Conservation (phyloP, 1,140 invertebrate species). For the Idris sp. region DNA sequence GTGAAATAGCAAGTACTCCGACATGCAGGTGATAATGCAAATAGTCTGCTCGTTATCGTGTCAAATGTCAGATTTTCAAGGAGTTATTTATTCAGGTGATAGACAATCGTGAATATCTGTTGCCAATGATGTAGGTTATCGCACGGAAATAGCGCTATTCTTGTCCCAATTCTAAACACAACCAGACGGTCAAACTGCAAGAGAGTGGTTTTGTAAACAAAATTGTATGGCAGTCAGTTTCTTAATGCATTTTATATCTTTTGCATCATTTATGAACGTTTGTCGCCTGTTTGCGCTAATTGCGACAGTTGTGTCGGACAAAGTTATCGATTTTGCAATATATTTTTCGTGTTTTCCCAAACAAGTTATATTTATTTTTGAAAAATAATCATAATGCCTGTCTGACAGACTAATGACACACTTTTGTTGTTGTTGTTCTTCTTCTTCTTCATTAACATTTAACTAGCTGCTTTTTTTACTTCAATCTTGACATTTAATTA, state of each 20-base stretch:
- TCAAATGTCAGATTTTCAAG: constrained; percentile 75
- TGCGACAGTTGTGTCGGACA: constrained; percentile 53
- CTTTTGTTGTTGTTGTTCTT: no score
- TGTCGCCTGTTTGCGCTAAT: constrained; percentile 61
- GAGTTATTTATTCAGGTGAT: constrained; percentile 75
- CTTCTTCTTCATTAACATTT: no score
- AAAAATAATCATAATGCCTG: neutral
- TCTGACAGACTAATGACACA: no score
- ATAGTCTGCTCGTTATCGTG: constrained; percentile 74
- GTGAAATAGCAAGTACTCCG: constrained; percentile 72
- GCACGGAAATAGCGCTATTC: constrained; percentile 72
- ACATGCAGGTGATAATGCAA: constrained; percentile 75
- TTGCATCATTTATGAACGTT: constrained; percentile 55
- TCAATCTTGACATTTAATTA: no score
- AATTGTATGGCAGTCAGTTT: constrained; percentile 44
- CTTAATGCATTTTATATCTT: constrained; percentile 58
- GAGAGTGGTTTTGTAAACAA: constrained; percentile 47
- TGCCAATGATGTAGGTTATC: constrained; percentile 73
- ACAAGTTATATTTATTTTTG: constrained; percentile 27
- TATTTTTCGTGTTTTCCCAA: constrained; percentile 47
- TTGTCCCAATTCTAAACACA: constrained; percentile 69
- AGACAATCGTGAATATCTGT: constrained; percentile 64
- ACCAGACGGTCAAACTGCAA: constrained; percentile 34
- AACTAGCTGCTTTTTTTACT: no score
- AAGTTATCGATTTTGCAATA: constrained; percentile 50